Percentiles rank a stretch among this genome's conserved stretches.
These are phyloP conservation scores for Pampusana beccarii DNA, from an alignment of 2,113 vertebrate genomes.

Conservation along the genomic window DNA sequence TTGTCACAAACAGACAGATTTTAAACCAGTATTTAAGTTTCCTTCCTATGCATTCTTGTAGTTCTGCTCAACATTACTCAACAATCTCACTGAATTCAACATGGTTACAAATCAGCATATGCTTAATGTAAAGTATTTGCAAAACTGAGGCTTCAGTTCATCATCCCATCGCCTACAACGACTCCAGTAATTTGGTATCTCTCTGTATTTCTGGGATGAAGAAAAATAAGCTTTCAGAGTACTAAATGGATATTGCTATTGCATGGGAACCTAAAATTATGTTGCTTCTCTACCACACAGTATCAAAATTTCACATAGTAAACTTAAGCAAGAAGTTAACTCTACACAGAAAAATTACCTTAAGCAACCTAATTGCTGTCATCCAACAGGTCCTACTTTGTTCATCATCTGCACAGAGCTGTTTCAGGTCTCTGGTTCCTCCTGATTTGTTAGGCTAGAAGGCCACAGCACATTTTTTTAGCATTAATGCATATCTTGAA, in stretches of 20 bases:
- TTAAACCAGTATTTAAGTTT: not conserved
- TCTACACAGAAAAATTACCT: conserved; percentile 79
- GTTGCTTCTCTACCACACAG: not conserved
- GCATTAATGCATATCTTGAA: conserved; percentile 84
- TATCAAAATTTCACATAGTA: not conserved
- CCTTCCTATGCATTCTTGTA: not conserved
- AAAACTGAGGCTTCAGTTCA: not conserved
- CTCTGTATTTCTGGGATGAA: not conserved
- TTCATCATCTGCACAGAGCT: conserved; percentile 95
- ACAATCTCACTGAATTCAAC: not conserved
- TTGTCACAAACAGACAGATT: not conserved
- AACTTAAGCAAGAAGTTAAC: not conserved
- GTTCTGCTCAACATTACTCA: not conserved
- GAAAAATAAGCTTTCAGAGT: not conserved
- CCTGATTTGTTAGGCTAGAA: conserved; percentile 90
- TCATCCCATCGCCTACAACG: not conserved
- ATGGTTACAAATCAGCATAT: not conserved
- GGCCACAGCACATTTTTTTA: conserved; percentile 85
- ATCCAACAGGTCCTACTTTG: conserved; percentile 95
- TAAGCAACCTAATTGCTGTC: conserved; percentile 94
- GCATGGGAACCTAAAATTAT: not conserved
- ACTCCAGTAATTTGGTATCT: not conserved
- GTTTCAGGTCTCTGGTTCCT: conserved; percentile 91
- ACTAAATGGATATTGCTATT: not conserved
- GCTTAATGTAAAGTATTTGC: not conserved